phyloP scores from a whole-genome alignment of 1,140 invertebrate species.

The Trachelipus rathkii region DNA sequence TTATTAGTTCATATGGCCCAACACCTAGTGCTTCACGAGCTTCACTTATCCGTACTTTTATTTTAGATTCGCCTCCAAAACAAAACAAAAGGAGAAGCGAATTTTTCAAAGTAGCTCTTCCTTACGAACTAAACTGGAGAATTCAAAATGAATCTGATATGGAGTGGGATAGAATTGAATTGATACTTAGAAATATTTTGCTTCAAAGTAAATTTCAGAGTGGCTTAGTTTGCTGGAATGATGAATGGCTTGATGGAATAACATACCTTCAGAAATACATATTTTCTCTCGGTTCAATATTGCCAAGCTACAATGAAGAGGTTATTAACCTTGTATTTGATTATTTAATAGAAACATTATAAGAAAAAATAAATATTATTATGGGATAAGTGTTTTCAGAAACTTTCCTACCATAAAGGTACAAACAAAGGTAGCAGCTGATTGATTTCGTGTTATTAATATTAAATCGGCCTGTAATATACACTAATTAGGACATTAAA shows the following conservation, averaged over 20 bases:
- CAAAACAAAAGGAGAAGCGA: background rate
- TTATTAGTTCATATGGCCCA: slow-evolving; percentile 57
- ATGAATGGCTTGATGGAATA: background rate
- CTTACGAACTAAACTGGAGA: background rate
- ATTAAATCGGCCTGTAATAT: too few relatives aligned
- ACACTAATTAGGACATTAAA: too few relatives aligned
- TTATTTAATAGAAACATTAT: too few relatives aligned
- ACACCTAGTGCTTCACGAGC: slow-evolving; percentile 20
- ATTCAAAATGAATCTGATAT: background rate
- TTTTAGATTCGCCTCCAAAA: background rate
- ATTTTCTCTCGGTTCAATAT: background rate
- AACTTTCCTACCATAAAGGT: too few relatives aligned
- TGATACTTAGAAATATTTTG: background rate
- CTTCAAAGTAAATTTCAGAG: background rate
- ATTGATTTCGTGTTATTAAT: too few relatives aligned
- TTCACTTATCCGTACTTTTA: background rate
- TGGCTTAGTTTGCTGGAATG: background rate
- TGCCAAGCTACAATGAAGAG: too few relatives aligned
- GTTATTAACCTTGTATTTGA: too few relatives aligned
- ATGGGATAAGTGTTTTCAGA: too few relatives aligned
- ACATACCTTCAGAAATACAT: background rate
- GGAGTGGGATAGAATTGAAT: background rate
- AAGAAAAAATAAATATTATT: too few relatives aligned
- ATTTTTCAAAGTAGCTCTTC: background rate
- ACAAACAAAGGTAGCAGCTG: too few relatives aligned